Evolutionary conservation across 2,888 invertebrate genomes (phyloP), one percentile per base, ranked within the genome.

Genomic region (Caenorhabditis sp.): DNA sequence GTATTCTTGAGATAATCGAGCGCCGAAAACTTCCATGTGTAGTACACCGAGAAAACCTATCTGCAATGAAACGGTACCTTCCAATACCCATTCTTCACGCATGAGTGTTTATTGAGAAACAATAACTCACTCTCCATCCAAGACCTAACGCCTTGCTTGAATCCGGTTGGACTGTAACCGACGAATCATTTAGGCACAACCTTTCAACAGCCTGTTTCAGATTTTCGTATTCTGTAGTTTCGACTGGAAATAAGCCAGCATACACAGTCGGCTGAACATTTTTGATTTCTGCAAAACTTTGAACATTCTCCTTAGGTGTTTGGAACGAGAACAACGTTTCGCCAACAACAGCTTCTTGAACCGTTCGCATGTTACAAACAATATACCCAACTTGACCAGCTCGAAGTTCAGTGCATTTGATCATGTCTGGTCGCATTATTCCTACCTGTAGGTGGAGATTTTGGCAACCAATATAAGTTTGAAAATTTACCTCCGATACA

Each of bases 341-440:
- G 3, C 86, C 86, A 1, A 86, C 81, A n/a, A 75, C 66, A 0
- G 85, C 84, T 72, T 86, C 85, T 68, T 72, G 79, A n/a, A 80
- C 91, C 51, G 91, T 91, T 73, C 92, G 90, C 92, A 95, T 93
- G 82, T 92, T 93, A 83, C 93, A 93, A 1, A 92, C 92, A 70
- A 97, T 89, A 87, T 94, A 92, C 6, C 96, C 96, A 79, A 97
- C 95, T 91, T 97, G 97, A 1, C 97, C 97, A 58, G 95, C 94
- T 81, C 88, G 89, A 49, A 85, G 66, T 50, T 72, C 67, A 37
- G 76, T 57, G 57, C 78, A 78, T 49, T 81, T 82, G 2, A 73
- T 70, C 81, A 81, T 78, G 23, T 91, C 91, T 1, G 97, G 96
- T 77, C 92, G 90, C 77, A 96, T 89, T 58, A 97, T 88, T 1